Conservation (phyloP, 2,113 vertebrate genomes). For the Nesoenas mayeri region DNA sequence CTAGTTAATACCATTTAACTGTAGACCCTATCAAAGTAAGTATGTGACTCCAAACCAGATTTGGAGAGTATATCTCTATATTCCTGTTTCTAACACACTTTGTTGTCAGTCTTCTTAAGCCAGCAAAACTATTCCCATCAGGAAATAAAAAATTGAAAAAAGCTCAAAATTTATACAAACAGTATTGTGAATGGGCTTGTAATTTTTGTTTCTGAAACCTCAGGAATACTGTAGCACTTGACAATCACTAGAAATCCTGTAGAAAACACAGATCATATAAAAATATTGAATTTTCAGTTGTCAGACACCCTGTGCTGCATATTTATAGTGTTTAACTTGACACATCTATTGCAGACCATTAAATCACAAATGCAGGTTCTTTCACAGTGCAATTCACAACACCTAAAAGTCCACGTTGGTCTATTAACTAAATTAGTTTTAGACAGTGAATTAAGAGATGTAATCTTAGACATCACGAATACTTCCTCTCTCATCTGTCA, state of each 20-base stretch:
- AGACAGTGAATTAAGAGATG: not conserved
- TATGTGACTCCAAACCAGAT: not conserved
- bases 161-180: not conserved
- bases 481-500: not conserved
- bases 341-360: not conserved
- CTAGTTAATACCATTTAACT: not conserved
- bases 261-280: not conserved
- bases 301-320: not conserved
- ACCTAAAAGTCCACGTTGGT: not conserved
- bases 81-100: not conserved
- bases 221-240: not conserved
- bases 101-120: not conserved
- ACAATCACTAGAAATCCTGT: not conserved
- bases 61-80: not conserved
- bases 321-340: not conserved
- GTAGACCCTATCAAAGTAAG: not conserved
- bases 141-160: not conserved
- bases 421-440: not conserved
- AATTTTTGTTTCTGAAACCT: not conserved
- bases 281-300: not conserved
- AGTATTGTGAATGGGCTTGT: not conserved
- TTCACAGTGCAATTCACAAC: not conserved
- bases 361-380: not conserved
- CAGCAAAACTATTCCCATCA: not conserved
- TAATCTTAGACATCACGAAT: not conserved